phyloP scores from a whole-genome alignment of 2,113 vertebrate species.

The Mesoclemmys tuberculata region DNA sequence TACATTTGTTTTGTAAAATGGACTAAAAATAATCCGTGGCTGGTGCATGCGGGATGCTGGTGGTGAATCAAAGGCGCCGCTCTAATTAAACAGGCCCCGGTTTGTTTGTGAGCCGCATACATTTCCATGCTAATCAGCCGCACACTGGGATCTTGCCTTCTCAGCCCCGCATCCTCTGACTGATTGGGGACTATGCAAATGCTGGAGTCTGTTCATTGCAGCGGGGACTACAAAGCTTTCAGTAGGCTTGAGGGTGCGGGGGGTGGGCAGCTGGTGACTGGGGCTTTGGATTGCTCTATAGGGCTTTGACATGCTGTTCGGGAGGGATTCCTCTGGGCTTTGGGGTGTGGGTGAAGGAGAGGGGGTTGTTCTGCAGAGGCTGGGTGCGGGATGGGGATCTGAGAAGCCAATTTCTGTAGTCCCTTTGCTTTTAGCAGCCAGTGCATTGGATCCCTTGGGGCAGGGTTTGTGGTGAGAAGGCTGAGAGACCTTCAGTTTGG shows the following conservation, averaged over 20 bases:
- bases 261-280: neutral
- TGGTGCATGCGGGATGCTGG: slow-evolving; percentile 74
- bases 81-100: slow-evolving; percentile 80
- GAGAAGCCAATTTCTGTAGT: neutral
- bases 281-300: neutral
- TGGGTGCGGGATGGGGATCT: neutral
- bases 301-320: neutral
- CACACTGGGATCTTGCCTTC: slow-evolving; percentile 69
- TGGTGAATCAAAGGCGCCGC: slow-evolving; percentile 78
- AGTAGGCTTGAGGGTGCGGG: neutral
- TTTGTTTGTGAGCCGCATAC: slow-evolving; percentile 79
- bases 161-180: neutral
- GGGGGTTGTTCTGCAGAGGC: neutral
- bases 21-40: slow-evolving; percentile 84
- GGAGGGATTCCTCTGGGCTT: neutral
- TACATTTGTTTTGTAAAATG: slow-evolving; percentile 87
- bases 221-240: neutral
- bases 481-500: neutral
- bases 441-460: neutral
- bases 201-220: slow-evolving; percentile 21
- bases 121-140: slow-evolving; percentile 77
- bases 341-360: neutral
- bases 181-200: slow-evolving; percentile 67
- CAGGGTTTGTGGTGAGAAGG: neutral
- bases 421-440: neutral